Evolutionary conservation across 2,888 invertebrate species (phyloP), one percentile per base, ranked within the genome.

Genomic region (Ormia ochracea): DNA sequence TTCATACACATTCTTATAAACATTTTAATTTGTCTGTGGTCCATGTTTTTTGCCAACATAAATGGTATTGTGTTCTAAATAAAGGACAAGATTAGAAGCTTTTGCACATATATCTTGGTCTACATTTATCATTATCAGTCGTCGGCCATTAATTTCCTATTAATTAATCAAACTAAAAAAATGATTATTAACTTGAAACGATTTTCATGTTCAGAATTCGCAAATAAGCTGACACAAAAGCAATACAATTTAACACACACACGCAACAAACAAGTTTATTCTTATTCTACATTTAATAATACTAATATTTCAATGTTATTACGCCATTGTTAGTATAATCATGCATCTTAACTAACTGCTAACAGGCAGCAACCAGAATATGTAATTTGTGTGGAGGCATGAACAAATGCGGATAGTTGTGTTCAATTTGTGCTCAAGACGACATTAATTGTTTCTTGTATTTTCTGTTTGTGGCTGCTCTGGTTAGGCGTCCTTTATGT

Each of bases 251-350:
- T 21, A 48, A 26, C 26, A 17, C 23, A 17, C 4, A 50, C 48
- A n/a, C n/a, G n/a, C 12, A 12, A 41, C 6, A 45, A 26, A 52
- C 19, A 33, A 19, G n/a, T 50, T 14, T n/a, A n/a, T 38, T 38
- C 5, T 9, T 17, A 28, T 69, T 38, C 21, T n/a, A 45, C 52
- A 61, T 74, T 45, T 63, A 63, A 69, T 79, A 66, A 56, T 61
- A 66, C 75, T 70, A n/a, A 75, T 61, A 79, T 65, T 75, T 75
- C 56, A 79, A 50, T 79, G 66, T 75, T 66, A 70, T 48, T 70
- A 59, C 52, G 50, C 17, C 12, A 54, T 72, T 75, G 59, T 70
- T 69, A 56, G 66, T 38, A 68, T 36, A 68, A 68, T 41, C 58
- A 66, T 41, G 50, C 23, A 59, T 58, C 23, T 48, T 41, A 54